Percentiles rank a stretch among this genome's conserved stretches.
Conservation (phyloP, 2,797 vertebrate genomes). For the Phyllotis vaccarum region DNA sequence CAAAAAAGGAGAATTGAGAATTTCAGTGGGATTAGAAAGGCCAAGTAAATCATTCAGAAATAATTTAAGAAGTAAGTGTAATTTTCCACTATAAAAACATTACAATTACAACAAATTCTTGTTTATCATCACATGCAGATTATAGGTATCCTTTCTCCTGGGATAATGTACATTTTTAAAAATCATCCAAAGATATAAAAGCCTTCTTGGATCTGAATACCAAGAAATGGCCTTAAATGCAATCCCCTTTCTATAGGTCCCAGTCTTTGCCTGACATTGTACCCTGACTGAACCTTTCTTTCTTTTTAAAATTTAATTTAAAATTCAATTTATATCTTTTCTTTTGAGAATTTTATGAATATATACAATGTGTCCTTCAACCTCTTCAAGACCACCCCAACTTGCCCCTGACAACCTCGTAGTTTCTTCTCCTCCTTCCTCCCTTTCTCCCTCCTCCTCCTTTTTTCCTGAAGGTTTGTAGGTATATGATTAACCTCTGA, state of each 20-base stretch:
- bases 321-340: neutral
- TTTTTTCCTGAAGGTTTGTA: neutral
- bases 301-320: neutral
- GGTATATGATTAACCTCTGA: neutral
- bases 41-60: neutral
- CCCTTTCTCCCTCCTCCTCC: neutral
- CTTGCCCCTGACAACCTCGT: neutral
- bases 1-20: neutral
- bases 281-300: neutral
- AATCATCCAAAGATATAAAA: neutral
- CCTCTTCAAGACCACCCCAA: neutral
- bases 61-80: conserved; percentile 18
- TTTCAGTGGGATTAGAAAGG: conserved; percentile 30
- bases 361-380: neutral
- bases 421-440: neutral
- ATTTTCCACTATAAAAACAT: conserved; percentile 42
- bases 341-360: neutral
- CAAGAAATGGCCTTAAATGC: neutral
- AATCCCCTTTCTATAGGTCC: neutral
- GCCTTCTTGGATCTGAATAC: neutral
- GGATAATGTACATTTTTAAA: neutral
- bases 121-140: neutral
- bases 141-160: neutral
- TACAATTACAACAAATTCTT: neutral
- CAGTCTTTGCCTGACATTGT: neutral